Evolutionary conservation across 2,113 vertebrate genomes (phyloP), one percentile per base, ranked within the genome.

Genomic region (Triplophysa rosa): DNA sequence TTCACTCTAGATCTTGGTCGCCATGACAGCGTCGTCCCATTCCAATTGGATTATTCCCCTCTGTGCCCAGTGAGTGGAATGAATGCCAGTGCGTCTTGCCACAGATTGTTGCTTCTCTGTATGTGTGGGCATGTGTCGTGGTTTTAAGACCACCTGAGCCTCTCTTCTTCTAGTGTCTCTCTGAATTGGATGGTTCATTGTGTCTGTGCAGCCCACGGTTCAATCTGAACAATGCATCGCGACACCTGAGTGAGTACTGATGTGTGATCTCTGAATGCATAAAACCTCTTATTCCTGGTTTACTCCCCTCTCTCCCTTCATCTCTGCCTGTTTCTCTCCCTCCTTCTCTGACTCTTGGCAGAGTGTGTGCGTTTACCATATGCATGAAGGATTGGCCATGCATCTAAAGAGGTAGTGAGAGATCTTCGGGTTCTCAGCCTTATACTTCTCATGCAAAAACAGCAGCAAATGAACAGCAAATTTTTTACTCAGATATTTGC

Each of bases 381-480:
- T 73, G 77, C 64, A 67, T 80, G 77, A 81, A 72, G 67, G 79
- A 64, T 73, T 87, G 77, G 73, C 45, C 65, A 65, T 80, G 74
- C 81, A 84, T 85, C 77, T 83, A 73, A 82, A 67, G 79, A 78
- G 77, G 70, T 69, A 74, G 67, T 49, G 21, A n/a, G 49, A 76
- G 71, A 80, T 65, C 37, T 79, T 82, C 75, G 45, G 69, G 72
- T 62, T 83, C 72, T 52, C 62, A 72, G 17, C 29, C 29, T 45
- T 45, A 40, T 2, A 37, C 29, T 1, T 11, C 40, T 68, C 24
- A 23, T 67, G n/a, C 61, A 73, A 77, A 47, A 61, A 77, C 23
- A 49, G 37, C 12, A 59, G 73, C 47, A 80, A 70, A 40, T 80
- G 68, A 40, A 69, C 4, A 26, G 37, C 19, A 21, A 12, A 33